Evolutionary conservation across 2,113 vertebrate species (phyloP), one percentile per base, ranked within the genome.

Genomic region (Phasianus colchicus): DNA sequence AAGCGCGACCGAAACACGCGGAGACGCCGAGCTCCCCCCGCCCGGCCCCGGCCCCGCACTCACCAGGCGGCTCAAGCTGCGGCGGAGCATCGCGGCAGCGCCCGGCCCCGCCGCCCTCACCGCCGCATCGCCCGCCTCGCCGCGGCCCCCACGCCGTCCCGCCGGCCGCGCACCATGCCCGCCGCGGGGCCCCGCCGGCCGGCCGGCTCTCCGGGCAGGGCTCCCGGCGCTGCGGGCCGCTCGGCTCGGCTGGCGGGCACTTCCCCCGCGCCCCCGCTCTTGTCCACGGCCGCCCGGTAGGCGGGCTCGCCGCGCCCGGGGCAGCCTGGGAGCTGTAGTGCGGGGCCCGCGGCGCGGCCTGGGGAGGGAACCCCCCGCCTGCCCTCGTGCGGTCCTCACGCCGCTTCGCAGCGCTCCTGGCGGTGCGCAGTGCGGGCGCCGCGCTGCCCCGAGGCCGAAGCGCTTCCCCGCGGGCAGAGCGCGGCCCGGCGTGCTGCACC

Each of bases 1-100:
- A 54, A 54, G 27, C 14, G 25, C 52, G 25, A 54, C 25, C 14
- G 25, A 29, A 29, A 16, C 52, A 27, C 52, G 25, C 52, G 25
- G 52, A 54, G 25, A 16, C 14, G 6, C 52, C 25, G 52, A 16
- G 25, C 67, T 19, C 34, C 75, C 52, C 29, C 64, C 45, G 32
- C 13, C 19, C 48, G 48, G 48, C 70, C 57, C 77, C 25, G 54
- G 77, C 83, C 89, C 40, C 79, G 72, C 72, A 91, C 92, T 93
- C 84, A 91, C 92, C 92, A 94, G 70, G 58, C 92, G 92, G 84
- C 84, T 91, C 29, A 93, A 88, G 83, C 91, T 86, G 82, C 91
- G 87, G 77, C 92, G 92, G 73, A 93, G 92, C 92, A 90, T 93
- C 72, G 65, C 88, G 83, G 83, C 30, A 72, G 79, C 75, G 48